Evolutionary conservation across 2,888 invertebrate genomes (phyloP).

Genomic region (Orthosia incerta): DNA sequence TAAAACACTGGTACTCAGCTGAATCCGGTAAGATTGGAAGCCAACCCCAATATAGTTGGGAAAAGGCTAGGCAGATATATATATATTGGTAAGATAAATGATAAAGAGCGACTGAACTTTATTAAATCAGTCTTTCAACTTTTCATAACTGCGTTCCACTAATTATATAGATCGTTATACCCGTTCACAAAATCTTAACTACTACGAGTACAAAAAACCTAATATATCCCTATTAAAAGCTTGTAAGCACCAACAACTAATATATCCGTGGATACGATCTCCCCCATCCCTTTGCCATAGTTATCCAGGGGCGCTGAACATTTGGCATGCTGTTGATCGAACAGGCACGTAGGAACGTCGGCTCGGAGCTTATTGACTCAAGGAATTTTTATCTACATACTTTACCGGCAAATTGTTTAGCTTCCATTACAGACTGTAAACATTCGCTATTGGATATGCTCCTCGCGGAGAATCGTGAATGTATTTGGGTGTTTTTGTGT

Average conservation of each 20-base stretch:
- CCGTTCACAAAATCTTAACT: background rate
- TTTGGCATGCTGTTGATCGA: slow-evolving; percentile 46
- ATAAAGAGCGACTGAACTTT: too few relatives aligned
- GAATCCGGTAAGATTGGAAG: too few relatives aligned
- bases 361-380: slow-evolving; percentile 50
- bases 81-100: too few relatives aligned
- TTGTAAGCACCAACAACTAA: slow-evolving; percentile 2
- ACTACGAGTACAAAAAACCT: too few relatives aligned
- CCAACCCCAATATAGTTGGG: too few relatives aligned
- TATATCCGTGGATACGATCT: slow-evolving; percentile 23
- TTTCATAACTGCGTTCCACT: background rate
- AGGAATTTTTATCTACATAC: slow-evolving; percentile 60
- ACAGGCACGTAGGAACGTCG: slow-evolving; percentile 23
- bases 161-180: background rate
- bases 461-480: slow-evolving; percentile 3
- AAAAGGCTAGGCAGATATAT: too few relatives aligned
- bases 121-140: background rate
- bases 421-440: slow-evolving; percentile 42
- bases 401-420: slow-evolving; percentile 54
- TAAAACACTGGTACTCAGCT: too few relatives aligned
- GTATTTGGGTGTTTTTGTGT: slow-evolving; percentile 16
- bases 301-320: slow-evolving; percentile 21
- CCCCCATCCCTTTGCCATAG: slow-evolving; percentile 15
- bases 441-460: slow-evolving; percentile 22
- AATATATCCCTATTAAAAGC: background rate